Evolutionary conservation across 1,140 invertebrate genomes (phyloP).

Genomic region (Pseudomyrmex cubaensis): DNA sequence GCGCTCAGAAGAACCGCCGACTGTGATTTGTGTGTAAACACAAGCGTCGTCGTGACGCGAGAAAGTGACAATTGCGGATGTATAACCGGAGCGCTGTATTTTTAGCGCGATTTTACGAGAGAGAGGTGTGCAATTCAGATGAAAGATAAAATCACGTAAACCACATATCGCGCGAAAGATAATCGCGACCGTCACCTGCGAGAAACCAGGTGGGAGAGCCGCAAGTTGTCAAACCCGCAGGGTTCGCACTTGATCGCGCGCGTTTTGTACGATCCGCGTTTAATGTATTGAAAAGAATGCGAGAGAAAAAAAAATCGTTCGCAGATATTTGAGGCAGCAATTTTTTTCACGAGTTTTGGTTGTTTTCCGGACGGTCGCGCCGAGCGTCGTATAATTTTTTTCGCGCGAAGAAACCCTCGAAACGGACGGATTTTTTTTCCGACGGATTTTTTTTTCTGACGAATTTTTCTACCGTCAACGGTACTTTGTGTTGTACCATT

Average conservation of each 20-base stretch:
- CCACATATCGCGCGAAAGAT: slow-evolving; percentile 34
- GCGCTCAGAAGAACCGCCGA: too few species aligned
- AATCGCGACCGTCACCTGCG: slow-evolving; percentile 25
- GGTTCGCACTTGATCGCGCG: slow-evolving; percentile 17
- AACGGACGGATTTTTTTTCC: background rate
- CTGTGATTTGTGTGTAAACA: too few species aligned
- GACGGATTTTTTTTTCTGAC: too few species aligned
- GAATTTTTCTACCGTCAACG: background rate
- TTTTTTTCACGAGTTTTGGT: too few species aligned
- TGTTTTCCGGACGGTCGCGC: too few species aligned
- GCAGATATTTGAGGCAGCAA: too few species aligned
- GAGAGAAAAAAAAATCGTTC: too few species aligned
- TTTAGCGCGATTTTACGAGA: slow-evolving; percentile 25
- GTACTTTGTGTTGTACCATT: background rate
- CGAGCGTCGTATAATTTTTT: too few species aligned
- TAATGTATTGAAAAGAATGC: slow-evolving; percentile 4
- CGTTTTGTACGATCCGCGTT: background rate
- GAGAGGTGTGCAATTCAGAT: slow-evolving; percentile 24
- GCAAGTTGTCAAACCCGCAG: slow-evolving; percentile 15
- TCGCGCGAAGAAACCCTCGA: background rate
- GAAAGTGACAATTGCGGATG: slow-evolving; percentile 24
- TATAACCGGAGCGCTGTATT: slow-evolving; percentile 25
- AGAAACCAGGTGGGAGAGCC: slow-evolving; percentile 1
- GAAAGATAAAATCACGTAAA: slow-evolving; percentile 44
- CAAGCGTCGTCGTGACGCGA: too few species aligned